These are phyloP conservation scores for Urocitellus parryii DNA, from an alignment of 2,113 vertebrate genomes.

Conservation along the genomic window DNA sequence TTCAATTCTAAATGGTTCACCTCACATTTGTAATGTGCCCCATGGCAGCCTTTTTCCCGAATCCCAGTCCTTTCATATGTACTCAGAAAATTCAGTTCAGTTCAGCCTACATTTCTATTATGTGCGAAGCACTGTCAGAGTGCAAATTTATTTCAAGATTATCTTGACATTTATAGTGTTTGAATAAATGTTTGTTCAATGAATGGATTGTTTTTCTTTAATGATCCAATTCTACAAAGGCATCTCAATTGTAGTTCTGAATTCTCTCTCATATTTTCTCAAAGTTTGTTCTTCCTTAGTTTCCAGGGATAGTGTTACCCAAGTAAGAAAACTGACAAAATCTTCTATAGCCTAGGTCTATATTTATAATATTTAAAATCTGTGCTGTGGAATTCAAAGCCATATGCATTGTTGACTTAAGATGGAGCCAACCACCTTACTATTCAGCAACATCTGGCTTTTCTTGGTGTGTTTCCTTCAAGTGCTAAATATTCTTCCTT, in stretches of 20 bases:
- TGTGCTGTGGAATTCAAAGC: background rate
- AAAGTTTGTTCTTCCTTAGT: background rate
- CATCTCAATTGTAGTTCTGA: constrained; percentile 31
- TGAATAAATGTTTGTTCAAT: constrained; percentile 66
- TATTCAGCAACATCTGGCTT: background rate
- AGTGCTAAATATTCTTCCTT: background rate
- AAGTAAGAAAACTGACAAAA: background rate
- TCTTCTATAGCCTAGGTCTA: background rate
- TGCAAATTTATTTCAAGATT: constrained; percentile 71
- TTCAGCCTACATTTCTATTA: constrained; percentile 49
- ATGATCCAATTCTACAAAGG: constrained; percentile 38
- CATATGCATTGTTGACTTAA: background rate
- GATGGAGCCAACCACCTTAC: background rate
- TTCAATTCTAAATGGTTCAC: constrained; percentile 62
- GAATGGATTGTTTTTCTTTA: constrained; percentile 61
- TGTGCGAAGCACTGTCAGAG: constrained; percentile 56
- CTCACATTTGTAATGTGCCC: constrained; percentile 33
- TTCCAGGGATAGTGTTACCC: background rate
- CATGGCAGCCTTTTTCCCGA: constrained; percentile 28
- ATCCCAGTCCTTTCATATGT: constrained; percentile 39
- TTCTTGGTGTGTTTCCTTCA: constrained; percentile 27
- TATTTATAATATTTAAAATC: background rate
- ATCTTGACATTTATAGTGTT: constrained; percentile 57
- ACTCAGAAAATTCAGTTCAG: constrained; percentile 57
- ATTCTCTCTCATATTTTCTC: constrained; percentile 34